Conservation (phyloP, 2,888 invertebrate genomes). For the Spilarctia lutea region DNA sequence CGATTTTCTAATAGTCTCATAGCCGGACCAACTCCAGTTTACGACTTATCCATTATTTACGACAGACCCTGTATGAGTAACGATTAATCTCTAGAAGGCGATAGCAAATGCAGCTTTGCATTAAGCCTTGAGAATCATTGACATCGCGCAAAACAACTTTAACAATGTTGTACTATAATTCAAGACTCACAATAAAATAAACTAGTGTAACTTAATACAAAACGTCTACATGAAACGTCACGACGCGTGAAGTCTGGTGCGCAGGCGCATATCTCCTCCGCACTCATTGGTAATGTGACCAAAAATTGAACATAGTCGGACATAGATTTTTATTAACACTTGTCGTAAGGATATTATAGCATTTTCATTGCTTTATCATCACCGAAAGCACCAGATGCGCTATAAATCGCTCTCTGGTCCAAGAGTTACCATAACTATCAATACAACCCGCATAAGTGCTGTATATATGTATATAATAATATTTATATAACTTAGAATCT, state of each 20-base stretch:
- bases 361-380: no score
- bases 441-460: no score
- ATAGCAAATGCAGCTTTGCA: not conserved
- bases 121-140: not conserved
- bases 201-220: slow-evolving; percentile 20
- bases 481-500: no score
- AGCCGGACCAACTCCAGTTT: no score
- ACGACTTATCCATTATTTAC: no score
- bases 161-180: slow-evolving; percentile 17
- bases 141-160: not conserved
- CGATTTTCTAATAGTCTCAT: no score
- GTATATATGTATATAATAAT: no score
- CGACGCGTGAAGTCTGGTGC: slow-evolving; percentile 27
- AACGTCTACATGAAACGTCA: slow-evolving; percentile 21
- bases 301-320: slow-evolving; percentile 3
- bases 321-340: not conserved
- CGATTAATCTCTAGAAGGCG: not conserved
- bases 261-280: slow-evolving; percentile 37
- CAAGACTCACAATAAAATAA: slow-evolving; percentile 22
- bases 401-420: not conserved
- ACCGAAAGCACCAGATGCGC: no score
- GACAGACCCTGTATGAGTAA: no score
- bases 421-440: not conserved
- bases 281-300: slow-evolving; percentile 2
- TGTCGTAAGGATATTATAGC: no score